phyloP scores from a whole-genome alignment of 2,797 vertebrate genomes.

The Clamator glandarius region DNA sequence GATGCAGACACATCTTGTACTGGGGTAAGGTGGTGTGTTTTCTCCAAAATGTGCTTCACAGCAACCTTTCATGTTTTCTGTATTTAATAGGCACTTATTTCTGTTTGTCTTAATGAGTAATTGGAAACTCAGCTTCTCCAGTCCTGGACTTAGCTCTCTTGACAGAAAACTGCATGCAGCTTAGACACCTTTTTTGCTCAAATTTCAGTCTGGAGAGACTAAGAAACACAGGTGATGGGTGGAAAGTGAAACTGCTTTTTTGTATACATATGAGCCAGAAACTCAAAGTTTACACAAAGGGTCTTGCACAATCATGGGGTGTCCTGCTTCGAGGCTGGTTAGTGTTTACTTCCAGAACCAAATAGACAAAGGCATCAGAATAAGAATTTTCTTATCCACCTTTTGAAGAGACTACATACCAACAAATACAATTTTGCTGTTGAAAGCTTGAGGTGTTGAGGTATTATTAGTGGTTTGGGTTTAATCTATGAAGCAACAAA shows the following conservation, averaged over 20 bases:
- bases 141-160: neutral
- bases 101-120: neutral
- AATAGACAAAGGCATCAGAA: neutral
- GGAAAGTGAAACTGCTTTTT: neutral
- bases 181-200: neutral
- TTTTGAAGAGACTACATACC: neutral
- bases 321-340: neutral
- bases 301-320: neutral
- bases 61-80: neutral
- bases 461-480: neutral
- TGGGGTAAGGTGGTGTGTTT: neutral
- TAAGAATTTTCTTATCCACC: neutral
- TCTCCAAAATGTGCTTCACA: neutral
- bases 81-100: neutral
- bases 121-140: neutral
- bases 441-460: neutral
- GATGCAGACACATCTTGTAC: accelerated
- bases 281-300: neutral
- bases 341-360: neutral
- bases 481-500: neutral
- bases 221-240: neutral
- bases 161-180: neutral
- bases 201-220: neutral
- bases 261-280: neutral
- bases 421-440: neutral